A percentile compares a stretch with the other conserved stretches of the same genome.
These are phyloP conservation scores for Galbula dea DNA, from an alignment of 2,113 vertebrate species.

Conservation along the genomic window DNA sequence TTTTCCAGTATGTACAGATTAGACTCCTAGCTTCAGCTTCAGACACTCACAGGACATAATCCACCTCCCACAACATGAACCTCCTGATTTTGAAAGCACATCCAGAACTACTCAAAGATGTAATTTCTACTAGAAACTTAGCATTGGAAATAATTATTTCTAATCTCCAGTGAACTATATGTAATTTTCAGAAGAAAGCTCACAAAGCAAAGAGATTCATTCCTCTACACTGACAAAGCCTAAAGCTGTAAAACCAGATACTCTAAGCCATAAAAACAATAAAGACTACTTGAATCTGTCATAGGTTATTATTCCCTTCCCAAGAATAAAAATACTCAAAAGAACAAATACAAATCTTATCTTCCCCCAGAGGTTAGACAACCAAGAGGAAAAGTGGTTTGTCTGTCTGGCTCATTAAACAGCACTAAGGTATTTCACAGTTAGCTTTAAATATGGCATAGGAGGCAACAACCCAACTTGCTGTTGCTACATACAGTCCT, in stretches of 20 bases:
- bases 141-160: slow-evolving; percentile 1
- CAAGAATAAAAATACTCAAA: neutral
- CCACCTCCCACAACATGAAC: neutral
- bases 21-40: neutral
- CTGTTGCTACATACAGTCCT: neutral
- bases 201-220: slow-evolving; percentile 7
- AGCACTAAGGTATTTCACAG: neutral
- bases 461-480: neutral
- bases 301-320: neutral
- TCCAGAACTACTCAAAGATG: neutral
- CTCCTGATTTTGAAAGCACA: neutral
- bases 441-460: neutral
- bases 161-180: neutral
- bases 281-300: neutral
- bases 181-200: neutral
- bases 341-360: neutral
- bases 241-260: slow-evolving; percentile 15
- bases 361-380: neutral
- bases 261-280: neutral
- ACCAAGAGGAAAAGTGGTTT: neutral
- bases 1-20: neutral
- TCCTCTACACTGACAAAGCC: neutral
- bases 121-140: neutral
- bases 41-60: neutral
- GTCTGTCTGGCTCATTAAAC: neutral